These are phyloP conservation scores for Sphaerophoria taeniata DNA, from an alignment of 2,888 invertebrate genomes.

Conservation along the genomic window DNA sequence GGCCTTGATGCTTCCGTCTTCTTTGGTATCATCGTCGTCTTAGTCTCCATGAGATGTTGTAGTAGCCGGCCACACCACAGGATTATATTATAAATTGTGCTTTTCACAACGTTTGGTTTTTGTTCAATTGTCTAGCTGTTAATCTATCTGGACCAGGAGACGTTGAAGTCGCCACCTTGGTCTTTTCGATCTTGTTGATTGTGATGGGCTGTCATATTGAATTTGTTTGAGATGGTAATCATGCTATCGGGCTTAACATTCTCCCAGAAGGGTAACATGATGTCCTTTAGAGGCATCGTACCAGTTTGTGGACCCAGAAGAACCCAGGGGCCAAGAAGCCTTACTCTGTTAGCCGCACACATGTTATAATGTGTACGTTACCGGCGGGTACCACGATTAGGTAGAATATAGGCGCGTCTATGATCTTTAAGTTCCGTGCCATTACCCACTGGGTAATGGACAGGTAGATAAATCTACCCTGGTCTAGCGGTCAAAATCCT, in stretches of 20 bases:
- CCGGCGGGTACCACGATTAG: too few species aligned
- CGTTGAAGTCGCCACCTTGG: not conserved
- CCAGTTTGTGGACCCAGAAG: not conserved
- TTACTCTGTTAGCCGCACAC: too few species aligned
- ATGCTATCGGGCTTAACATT: slow-evolving; percentile 2
- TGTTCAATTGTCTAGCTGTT: not conserved
- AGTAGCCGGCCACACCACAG: not conserved
- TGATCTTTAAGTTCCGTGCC: too few species aligned
- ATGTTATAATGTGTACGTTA: too few species aligned
- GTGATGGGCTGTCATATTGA: not conserved
- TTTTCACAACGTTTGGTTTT: not conserved
- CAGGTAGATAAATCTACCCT: too few species aligned
- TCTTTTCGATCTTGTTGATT: not conserved
- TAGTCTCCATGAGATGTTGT: too few species aligned
- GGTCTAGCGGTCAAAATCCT: too few species aligned
- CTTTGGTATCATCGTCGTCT: not conserved
- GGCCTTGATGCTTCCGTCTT: not conserved
- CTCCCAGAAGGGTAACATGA: slow-evolving; percentile 7
- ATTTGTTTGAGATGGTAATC: slow-evolving; percentile 2
- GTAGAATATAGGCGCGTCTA: too few species aligned
- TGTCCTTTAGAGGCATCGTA: slow-evolving; percentile 3
- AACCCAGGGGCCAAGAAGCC: too few species aligned
- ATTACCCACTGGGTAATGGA: too few species aligned
- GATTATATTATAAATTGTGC: not conserved
- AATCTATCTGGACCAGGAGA: not conserved